Evolutionary conservation across 2,888 invertebrate genomes (phyloP), one percentile per base, ranked within the genome.

Genomic region (Gymnoscelis rufifasciata): DNA sequence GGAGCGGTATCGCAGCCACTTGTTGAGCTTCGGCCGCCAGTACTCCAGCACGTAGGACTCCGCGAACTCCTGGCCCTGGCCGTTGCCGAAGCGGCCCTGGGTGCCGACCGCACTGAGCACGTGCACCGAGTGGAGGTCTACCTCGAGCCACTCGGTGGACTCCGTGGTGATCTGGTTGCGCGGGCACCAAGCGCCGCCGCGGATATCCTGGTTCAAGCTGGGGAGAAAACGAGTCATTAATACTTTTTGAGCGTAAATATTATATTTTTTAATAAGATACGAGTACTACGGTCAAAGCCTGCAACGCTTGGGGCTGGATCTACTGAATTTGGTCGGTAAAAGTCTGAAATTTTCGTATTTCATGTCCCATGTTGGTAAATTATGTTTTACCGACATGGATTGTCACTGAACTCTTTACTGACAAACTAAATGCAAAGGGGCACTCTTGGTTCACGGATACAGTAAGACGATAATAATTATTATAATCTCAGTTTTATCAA

Each of bases 131-230:
- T 91, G 92, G 56, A 97, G 90, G 74, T 97, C 93, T 56, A 95
- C 91, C 89, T 97, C 92, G 51, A 94, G 81, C 93, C 94, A 94
- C 77, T 94, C 94, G 49, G 90, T 90, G 1, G 93, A 90, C 62
- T 94, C 93, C n/a, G 92, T 91, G 14, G 93, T 93, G 66, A 95
- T 93, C 74, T 93, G 93, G 39, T 91, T 89, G 78, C 92, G 92
- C 7, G 97, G 97, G 83, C 97, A 97, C 97, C 97, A 97, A 0
- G 97, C 97, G 35, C 97, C 97, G 8, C 96, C 95, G 67, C 93
- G 92, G 57, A 91, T 89, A 71, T 97, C 97, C 62, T 92, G 92
- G 57, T 94, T 92, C 60, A 97, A 88, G 76, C 97, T 97, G 19
- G 3, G 19, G 19, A 5, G 3, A 19, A 19, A 14, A n/a, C n/a